phyloP scores from a whole-genome alignment of 2,113 vertebrate species.

The Chaetops frenatus region DNA sequence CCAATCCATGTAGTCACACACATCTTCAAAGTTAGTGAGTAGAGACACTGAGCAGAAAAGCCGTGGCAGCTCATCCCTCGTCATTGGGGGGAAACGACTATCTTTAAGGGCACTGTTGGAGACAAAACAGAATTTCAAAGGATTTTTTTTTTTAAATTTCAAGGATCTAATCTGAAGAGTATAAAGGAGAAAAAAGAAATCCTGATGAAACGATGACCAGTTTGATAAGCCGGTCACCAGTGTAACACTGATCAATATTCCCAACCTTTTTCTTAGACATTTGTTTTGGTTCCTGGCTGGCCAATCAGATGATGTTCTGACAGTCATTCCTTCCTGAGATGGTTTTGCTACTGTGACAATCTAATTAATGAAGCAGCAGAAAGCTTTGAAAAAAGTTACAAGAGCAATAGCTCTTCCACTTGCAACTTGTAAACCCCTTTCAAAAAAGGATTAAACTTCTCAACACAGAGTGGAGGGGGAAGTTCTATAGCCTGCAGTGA shows the following conservation, averaged over 20 bases:
- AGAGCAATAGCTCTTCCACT: neutral
- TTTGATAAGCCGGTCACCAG: neutral
- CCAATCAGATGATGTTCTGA: neutral
- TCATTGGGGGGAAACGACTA: constrained; percentile 99
- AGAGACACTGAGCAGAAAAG: constrained; percentile 99
- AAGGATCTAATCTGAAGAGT: constrained; percentile 10
- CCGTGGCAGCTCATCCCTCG: constrained; percentile 98
- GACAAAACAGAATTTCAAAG: constrained; percentile 66
- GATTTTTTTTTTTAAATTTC: neutral
- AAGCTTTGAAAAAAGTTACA: neutral
- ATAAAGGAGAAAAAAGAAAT: neutral
- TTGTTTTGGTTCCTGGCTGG: neutral
- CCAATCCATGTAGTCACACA: constrained; percentile 99
- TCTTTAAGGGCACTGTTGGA: constrained; percentile 99
- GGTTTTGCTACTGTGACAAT: neutral
- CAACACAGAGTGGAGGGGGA: neutral
- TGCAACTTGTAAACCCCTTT: neutral
- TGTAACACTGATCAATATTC: neutral
- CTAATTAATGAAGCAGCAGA: neutral
- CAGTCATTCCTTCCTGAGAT: neutral
- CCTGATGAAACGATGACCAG: neutral
- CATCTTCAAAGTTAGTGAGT: constrained; percentile 99
- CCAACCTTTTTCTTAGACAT: neutral
- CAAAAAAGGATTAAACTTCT: neutral
- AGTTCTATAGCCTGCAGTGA: neutral